Conservation (phyloP, 2,113 vertebrate species). For the Gasterosteus nipponicus region DNA sequence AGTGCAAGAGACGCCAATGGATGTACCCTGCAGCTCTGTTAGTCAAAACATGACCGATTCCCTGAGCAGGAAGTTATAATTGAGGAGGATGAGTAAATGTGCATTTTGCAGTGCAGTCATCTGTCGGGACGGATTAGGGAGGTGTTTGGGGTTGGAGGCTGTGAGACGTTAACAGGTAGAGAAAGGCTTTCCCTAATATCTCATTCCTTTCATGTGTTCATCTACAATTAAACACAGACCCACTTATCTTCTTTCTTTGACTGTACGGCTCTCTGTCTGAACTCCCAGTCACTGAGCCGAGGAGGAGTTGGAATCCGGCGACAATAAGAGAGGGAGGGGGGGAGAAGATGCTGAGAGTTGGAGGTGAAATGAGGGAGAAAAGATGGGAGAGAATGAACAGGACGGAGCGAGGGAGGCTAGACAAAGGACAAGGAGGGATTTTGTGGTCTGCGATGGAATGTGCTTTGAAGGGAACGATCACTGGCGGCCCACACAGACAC, state of each 20-base stretch:
- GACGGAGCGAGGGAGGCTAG: constrained; percentile 34
- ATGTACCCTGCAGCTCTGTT: constrained; percentile 30
- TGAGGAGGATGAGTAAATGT: constrained; percentile 30
- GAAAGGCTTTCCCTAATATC: not conserved
- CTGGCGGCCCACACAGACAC: constrained; percentile 36
- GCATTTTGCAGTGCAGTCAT: constrained; percentile 28
- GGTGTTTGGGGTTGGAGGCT: not conserved
- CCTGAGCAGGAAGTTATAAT: constrained; percentile 30
- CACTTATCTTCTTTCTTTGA: constrained; percentile 5
- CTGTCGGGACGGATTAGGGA: constrained; percentile 27
- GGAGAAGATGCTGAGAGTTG: constrained; percentile 20
- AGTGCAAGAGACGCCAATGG: constrained; percentile 24
- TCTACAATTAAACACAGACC: constrained; percentile 8
- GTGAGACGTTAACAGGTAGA: constrained; percentile 5
- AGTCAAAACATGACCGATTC: constrained; percentile 38
- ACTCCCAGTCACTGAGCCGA: constrained; percentile 19
- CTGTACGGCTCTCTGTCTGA: constrained; percentile 1
- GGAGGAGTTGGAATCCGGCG: constrained; percentile 8
- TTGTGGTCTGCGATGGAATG: constrained; percentile 70
- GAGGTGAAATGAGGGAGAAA: constrained; percentile 2
- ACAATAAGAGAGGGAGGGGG: not conserved
- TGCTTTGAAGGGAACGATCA: constrained; percentile 51
- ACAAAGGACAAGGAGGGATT: constrained; percentile 59
- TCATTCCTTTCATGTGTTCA: not conserved
- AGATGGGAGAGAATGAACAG: constrained; percentile 33